Base-by-base conservation (phyloP, 2,888 invertebrate species). In the Luperina testacea region DNA sequence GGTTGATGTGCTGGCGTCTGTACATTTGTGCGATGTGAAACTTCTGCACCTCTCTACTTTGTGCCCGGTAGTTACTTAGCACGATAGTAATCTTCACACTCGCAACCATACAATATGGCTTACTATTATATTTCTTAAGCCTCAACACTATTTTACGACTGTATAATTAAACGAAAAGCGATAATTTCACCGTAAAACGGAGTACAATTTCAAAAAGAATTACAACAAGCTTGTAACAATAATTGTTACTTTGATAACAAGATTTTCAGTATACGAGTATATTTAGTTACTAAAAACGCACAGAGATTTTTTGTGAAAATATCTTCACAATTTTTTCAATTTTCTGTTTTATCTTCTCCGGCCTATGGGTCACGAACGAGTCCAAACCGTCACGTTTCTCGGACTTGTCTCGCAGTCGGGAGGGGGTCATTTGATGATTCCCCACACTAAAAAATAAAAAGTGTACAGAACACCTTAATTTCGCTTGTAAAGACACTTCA, bases 51-150 rank as follows among this genome's bases (percentile, higher is more conserved):
- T 51, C 5, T 48, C 17, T 53, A 13, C 20, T 38, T 27, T 24
- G n/a, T 17, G n/a, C 0, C 17, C n/a, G 61, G 38, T 70, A 72
- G 38, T 77, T 80, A 74, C 69, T 75, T 77, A 73, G 27, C 24
- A 20, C 72, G 85, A 85, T 85, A 73, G 32, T 59, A 67, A 85
- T 85, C 82, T 85, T 64, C 68, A 79, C 69, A 85, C 72, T 53
- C 45, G 20, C 48, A 17, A 65, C 68, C 45, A 57, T 59, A 72
- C 38, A 32, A 78, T 77, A 72, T 45, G 24, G 24, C 15, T 27
- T n/a, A 65, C 65, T 82, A 70, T 75, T 72, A 82, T 70, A 77
- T 72, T 82, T 77, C 77, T 69, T 45, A 42, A 57, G 70, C 65
- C 42, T 75, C 61, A 65, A 53, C 63, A 70, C 61, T 32, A 65